Evolutionary conservation across 2,113 vertebrate genomes (phyloP).

Genomic region (Phaethon lepturus): DNA sequence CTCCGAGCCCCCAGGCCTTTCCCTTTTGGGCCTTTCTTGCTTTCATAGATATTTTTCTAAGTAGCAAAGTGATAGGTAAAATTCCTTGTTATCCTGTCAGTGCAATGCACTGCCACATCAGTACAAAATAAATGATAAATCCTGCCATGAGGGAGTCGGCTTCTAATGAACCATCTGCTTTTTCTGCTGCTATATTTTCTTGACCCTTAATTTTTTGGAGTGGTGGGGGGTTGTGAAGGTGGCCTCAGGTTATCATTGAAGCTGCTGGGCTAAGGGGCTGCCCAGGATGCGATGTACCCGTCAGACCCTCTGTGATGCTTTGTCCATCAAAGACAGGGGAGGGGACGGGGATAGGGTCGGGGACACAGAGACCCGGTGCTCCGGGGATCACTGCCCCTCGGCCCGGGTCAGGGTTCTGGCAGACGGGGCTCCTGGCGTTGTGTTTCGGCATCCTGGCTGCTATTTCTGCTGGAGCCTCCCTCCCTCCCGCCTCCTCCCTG

Average conservation of each 20-base stretch:
- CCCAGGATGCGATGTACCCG: neutral
- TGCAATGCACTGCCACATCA: fast-evolving
- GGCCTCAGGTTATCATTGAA: neutral
- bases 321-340: neutral
- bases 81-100: neutral
- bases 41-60: neutral
- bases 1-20: neutral
- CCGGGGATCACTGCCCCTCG: fast-evolving
- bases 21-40: neutral
- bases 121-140: neutral
- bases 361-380: neutral
- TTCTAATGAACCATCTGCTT: fast-evolving
- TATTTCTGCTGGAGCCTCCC: neutral
- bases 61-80: neutral
- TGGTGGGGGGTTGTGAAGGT: no score
- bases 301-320: neutral
- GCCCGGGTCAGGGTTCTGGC: neutral
- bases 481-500: neutral
- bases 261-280: neutral
- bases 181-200: neutral
- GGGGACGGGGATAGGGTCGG: neutral
- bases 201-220: neutral
- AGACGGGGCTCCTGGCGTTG: neutral
- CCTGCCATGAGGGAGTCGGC: neutral
- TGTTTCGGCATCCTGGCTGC: fast-evolving